Evolutionary conservation across 2,113 vertebrate species (phyloP), one percentile per base, ranked within the genome.

Genomic region (Fregata magnificens): DNA sequence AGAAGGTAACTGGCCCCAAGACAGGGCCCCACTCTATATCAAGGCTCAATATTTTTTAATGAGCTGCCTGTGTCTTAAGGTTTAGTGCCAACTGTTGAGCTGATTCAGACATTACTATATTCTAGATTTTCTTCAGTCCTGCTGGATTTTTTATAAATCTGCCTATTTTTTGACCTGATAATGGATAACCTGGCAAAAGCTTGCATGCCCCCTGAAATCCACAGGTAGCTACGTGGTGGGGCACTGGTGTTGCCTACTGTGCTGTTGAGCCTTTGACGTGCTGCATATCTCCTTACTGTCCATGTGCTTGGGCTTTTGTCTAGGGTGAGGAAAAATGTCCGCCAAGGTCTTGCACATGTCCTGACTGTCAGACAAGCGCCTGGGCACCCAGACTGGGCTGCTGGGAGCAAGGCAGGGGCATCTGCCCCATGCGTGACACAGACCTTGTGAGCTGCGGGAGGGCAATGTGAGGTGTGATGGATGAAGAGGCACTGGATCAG

Each of bases 391-490:
- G 13, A 8, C 16, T 59, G 58, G 20, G 20, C 50, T 65, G 7
- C 34, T 65, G 28, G 36, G 24, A 45, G 34, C 7, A 58, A 25
- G 26, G 14, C 16, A 42, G 21, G 13, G 24, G 5, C 24, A 31
- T 72, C 40, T n/a, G 10, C 34, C 32, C 19, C 5, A 4, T 12
- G 8, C 1, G 0, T 63, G 44, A 58, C 20, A 45, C 61, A 40
- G 8, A 28, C 12, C 24, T 69, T 1, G 1, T 20, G 76, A 74
- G 34, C 49, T 69, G 12, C 3, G 12, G 36, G 36, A 74, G 38
- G 13, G 10, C 0, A 0, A 7, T 3, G 7, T 28, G 28, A 56
- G 25, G 22, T 78, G n/a, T 1, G 3, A 24, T 17, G 25, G 62
- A 40, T 36, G 67, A 88, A 69, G 25, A 45, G 11, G 9, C 5